Percentiles rank a stretch among this genome's conserved stretches.
These are phyloP conservation scores for Graptemys geographica DNA, from an alignment of 2,797 vertebrate species.

Conservation along the genomic window DNA sequence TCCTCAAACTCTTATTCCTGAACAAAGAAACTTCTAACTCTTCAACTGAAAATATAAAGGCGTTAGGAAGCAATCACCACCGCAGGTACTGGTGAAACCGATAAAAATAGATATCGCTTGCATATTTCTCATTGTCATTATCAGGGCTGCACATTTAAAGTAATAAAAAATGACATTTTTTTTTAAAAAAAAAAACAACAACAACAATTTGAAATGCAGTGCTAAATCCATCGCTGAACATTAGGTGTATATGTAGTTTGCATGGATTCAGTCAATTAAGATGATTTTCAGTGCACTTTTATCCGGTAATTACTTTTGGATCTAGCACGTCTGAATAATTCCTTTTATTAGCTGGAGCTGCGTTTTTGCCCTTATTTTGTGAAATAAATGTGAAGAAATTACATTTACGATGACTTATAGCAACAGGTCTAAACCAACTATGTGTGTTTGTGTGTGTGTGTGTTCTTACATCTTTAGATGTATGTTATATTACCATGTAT, in stretches of 20 bases:
- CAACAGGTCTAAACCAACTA: conserved; percentile 69
- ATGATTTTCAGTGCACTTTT: conserved; percentile 24
- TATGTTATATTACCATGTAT: neutral
- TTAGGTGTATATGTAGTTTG: conserved; percentile 29
- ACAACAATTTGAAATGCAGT: conserved; percentile 24
- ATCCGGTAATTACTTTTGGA: conserved; percentile 24
- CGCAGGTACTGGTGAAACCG: conserved; percentile 33
- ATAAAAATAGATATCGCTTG: neutral
- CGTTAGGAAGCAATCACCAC: conserved; percentile 67
- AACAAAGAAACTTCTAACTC: conserved; percentile 83
- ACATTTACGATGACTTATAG: neutral
- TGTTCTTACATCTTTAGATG: neutral
- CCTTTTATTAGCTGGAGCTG: neutral
- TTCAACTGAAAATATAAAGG: conserved; percentile 68
- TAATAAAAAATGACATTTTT: neutral
- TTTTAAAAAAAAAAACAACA: neutral
- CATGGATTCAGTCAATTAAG: neutral
- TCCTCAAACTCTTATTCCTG: conserved; percentile 76
- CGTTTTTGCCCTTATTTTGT: neutral
- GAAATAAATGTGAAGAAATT: neutral
- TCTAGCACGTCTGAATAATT: neutral
- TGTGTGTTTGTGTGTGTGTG: neutral
- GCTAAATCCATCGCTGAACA: neutral
- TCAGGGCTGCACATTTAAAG: neutral
- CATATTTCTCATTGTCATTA: neutral